Base-by-base conservation (phyloP, 2,113 vertebrate species). In the Suncus etruscus region DNA sequence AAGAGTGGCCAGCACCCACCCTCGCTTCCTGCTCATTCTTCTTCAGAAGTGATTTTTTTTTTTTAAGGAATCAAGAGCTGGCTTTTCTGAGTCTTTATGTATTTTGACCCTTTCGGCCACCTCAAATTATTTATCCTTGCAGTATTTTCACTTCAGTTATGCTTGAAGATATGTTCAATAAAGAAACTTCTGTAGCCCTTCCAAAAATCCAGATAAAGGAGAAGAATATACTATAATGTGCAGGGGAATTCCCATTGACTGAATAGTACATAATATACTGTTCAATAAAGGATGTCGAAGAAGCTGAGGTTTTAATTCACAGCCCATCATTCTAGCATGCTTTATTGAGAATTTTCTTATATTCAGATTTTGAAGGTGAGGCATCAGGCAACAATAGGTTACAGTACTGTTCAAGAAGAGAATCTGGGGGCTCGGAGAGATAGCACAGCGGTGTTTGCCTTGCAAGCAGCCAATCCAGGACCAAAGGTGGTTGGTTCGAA, bases 261-360 rank as follows among this genome's bases (percentile, higher is more conserved):
- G 48, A 15, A 81, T 79, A 66, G 89, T 91, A 65, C 81, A 86
- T 85, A 92, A 92, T 54, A 54, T 89, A 70, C 61, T 94, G 61
- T 73, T 93, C 81, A 68, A 0, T 94, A 93, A 90, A 94, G 63
- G 94, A 94, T 92, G 78, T 92, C 83, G 74, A 65, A 94, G 92
- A 94, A 95, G 86, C 63, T 86, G 63, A 86, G 92, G 95, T 95
- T 94, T 86, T 96, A 86, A 81, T 95, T 73, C 90, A 94, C 84
- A 79, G 50, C 45, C 85, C 72, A 75, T 73, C 80, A 58, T 94
- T 89, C 92, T 24, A 84, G 70, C 77, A 39, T 92, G 65, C 65
- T 86, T 11, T 65, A 27, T n/a, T 73, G 81, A 88, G 47, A 87
- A 77, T 69, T 90, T 65, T 45, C 47, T 83, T 78, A 86, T 45